Base-by-base conservation (phyloP, 2,797 vertebrate genomes). In the Premnoplex brunnescens region DNA sequence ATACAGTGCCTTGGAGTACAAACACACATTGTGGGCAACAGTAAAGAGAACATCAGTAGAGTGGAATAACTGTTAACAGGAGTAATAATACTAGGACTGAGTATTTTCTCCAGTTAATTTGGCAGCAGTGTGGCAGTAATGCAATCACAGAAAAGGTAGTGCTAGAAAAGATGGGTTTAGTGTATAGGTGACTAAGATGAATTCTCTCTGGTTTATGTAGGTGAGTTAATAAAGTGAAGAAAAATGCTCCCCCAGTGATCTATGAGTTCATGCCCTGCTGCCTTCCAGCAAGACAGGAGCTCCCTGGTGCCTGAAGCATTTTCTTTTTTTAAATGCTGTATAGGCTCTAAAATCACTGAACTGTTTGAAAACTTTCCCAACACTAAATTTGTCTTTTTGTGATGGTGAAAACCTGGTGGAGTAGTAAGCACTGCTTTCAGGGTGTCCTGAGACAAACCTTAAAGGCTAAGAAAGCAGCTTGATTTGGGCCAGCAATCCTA, bases 161-260 rank as follows among this genome's bases (percentile, higher is more conserved):
- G 27, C 12, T 19, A 74, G 63, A 41, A 89, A 73, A 21, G n/a
- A 36, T 55, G 7, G 7, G 3, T 69, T 52, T 60, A 5, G 24
- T 39, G 0, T 7, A 28, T 1, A 17, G 12, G 5, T 55, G 39
- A 34, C 43, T 32, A 6, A 51, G 9, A 27, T 32, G 56, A 59
- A 64, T 67, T 68, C 11, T 67, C 21, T 69, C 37, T 7, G 1
- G 2, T 75, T 80, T 80, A 21, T 15, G 7, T 5, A 56, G 48
- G 4, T 62, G 46, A 79, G 15, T 37, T 58, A 26, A 48, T 62
- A 67, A 62, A 89, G 17, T 34, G 19, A 87, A 78, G 7, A 28
- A 72, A 81, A 78, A 73, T 27, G 4, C 2, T 69, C 15, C 5
- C 14, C 4, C 7, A 4, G 30, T 66, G 34, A 64, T 48, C 30